Percentiles rank a stretch among this genome's conserved stretches.
Conservation (phyloP, 2,113 vertebrate species). For the Mesoclemmys tuberculata region DNA sequence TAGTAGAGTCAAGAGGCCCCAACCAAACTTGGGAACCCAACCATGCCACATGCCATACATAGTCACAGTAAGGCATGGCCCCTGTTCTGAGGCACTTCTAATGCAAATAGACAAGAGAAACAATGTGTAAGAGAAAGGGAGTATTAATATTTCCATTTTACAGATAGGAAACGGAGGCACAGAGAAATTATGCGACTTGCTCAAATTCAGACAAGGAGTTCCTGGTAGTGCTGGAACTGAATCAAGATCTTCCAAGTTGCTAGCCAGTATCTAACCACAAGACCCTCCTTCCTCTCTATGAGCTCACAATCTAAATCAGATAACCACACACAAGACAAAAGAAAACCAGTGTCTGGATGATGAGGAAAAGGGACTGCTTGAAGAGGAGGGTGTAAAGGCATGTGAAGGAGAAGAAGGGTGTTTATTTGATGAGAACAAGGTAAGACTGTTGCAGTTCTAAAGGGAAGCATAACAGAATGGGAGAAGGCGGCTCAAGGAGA, state of each 20-base stretch:
- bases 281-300: neutral
- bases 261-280: fast-evolving
- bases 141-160: neutral
- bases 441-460: neutral
- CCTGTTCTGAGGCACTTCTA: neutral
- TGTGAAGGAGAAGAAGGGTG: neutral
- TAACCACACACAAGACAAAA: neutral
- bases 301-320: neutral
- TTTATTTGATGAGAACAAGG: slow-evolving; percentile 3
- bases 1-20: neutral
- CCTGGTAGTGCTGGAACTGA: fast-evolving
- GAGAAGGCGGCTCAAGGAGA: neutral
- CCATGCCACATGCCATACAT: fast-evolving
- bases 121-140: neutral
- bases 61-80: neutral
- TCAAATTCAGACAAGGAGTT: neutral
- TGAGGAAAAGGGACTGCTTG: neutral
- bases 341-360: neutral
- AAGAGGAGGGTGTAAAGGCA: neutral
- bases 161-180: neutral
- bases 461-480: fast-evolving
- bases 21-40: neutral
- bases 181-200: neutral
- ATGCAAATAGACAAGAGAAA: fast-evolving
- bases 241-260: fast-evolving